phyloP scores from a whole-genome alignment of 2,113 vertebrate genomes.

The Chlamydotis undulata region DNA sequence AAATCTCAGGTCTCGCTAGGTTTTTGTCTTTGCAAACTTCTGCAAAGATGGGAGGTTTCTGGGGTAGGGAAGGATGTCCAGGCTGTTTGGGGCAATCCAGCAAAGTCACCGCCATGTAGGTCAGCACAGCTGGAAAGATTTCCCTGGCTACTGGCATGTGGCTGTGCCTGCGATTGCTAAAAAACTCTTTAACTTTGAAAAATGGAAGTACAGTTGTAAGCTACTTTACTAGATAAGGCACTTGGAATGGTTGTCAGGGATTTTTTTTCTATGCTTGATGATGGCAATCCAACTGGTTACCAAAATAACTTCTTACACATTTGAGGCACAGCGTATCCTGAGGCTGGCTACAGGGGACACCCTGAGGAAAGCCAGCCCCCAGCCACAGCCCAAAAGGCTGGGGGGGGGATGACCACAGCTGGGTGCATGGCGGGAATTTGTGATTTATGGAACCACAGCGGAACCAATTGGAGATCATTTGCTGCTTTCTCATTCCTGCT shows the following conservation, averaged over 20 bases:
- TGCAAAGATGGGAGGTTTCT: neutral
- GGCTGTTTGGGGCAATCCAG: neutral
- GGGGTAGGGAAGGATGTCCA: neutral
- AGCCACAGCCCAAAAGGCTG: neutral
- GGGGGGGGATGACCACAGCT: neutral
- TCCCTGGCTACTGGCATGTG: neutral
- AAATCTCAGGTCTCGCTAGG: neutral
- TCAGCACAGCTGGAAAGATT: neutral
- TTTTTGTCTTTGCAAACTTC: neutral
- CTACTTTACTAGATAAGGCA: neutral
- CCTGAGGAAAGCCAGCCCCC: neutral
- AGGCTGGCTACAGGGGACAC: neutral
- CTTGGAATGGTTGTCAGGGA: neutral
- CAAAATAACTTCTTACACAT: neutral
- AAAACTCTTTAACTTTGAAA: neutral
- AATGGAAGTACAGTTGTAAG: neutral
- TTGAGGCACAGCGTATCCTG: neutral
- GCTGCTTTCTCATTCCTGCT: neutral
- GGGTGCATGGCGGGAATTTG: neutral
- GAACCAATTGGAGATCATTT: neutral
- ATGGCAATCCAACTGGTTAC: neutral
- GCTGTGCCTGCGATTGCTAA: neutral
- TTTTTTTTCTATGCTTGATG: neutral
- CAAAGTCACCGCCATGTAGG: neutral
- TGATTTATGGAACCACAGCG: neutral